Percentiles rank a stretch among this genome's conserved stretches.
These are phyloP conservation scores for Ooceraea biroi DNA, from an alignment of 1,140 invertebrate genomes.

Conservation along the genomic window DNA sequence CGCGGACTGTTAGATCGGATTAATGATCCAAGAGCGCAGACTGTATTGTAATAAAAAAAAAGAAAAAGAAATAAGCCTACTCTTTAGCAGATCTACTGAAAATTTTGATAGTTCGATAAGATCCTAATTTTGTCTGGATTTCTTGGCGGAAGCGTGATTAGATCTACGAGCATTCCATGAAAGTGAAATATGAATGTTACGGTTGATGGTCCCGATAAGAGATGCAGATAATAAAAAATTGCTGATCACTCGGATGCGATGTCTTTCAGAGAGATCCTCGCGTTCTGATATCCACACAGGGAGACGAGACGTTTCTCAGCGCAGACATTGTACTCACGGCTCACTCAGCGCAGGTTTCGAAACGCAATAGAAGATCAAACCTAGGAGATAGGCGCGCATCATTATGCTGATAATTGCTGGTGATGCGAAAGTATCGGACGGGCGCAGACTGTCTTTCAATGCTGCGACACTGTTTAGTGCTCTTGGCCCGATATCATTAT, in stretches of 20 bases:
- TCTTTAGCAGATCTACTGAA: no score
- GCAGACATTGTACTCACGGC: slow-evolving; percentile 20
- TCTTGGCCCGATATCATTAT: slow-evolving; percentile 48
- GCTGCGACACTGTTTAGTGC: slow-evolving; percentile 30
- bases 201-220: no score
- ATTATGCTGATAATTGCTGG: background rate
- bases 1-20: background rate
- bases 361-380: slow-evolving; percentile 13
- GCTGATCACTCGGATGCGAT: no score
- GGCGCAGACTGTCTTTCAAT: background rate
- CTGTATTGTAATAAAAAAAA: background rate
- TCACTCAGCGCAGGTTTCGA: slow-evolving; percentile 1
- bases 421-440: background rate
- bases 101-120: no score
- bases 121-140: no score
- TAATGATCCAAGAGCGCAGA: background rate
- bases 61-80: no score
- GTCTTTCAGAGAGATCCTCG: no score
- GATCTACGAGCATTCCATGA: no score
- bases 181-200: no score
- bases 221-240: no score
- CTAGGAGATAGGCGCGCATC: background rate
- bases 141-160: no score
- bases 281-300: background rate
- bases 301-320: background rate